Conservation (phyloP, 2,113 vertebrate genomes). For the Strigops habroptila region DNA sequence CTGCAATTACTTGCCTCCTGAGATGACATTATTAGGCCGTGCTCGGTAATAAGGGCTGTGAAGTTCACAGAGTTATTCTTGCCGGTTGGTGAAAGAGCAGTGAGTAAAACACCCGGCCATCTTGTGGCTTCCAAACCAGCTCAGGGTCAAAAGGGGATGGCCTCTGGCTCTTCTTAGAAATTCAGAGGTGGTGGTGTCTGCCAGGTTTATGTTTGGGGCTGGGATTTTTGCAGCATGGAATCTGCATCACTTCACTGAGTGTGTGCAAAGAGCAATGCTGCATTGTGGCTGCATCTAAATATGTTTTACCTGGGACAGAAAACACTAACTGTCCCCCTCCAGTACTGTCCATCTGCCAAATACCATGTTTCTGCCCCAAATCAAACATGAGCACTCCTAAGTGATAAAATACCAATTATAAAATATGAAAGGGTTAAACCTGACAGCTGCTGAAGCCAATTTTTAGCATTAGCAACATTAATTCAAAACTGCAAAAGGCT, state of each 20-base stretch:
- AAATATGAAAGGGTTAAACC: constrained; percentile 2
- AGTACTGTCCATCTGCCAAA: background rate
- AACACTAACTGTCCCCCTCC: background rate
- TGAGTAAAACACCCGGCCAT: background rate
- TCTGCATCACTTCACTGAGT: background rate
- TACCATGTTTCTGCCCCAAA: background rate
- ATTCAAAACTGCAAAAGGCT: constrained; percentile 5
- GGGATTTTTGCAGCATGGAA: background rate
- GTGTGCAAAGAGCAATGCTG: background rate
- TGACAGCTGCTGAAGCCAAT: background rate
- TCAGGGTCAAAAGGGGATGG: background rate
- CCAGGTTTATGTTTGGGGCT: background rate
- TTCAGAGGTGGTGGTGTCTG: background rate
- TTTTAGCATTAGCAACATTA: constrained; percentile 22
- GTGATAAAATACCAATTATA: background rate
- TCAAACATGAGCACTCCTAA: background rate
- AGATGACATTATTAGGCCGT: constrained; percentile 64
- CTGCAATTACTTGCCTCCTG: constrained; percentile 68
- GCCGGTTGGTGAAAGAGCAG: constrained; percentile 17
- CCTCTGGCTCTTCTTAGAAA: background rate
- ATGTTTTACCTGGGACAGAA: background rate
- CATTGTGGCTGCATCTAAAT: background rate
- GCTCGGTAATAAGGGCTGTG: constrained; percentile 54
- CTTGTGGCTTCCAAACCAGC: constrained; percentile 7
- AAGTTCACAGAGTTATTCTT: constrained; percentile 59